phyloP scores from a whole-genome alignment of 1,140 invertebrate genomes.

The Drosophila pectinifera region DNA sequence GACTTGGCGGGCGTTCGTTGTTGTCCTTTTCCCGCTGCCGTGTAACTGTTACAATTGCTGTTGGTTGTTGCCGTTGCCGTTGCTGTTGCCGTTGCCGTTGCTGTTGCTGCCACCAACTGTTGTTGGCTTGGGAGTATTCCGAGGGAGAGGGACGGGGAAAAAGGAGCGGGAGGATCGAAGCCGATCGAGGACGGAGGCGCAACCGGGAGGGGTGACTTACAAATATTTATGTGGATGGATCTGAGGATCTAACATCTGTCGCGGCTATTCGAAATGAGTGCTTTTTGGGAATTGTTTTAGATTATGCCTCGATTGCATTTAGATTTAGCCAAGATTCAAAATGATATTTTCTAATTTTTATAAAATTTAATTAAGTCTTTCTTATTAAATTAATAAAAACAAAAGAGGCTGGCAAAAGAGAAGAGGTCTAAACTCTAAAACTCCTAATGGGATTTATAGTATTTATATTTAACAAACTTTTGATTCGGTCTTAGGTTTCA shows the following conservation, averaged over 20 bases:
- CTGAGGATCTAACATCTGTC: constrained; percentile 35
- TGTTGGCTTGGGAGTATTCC: constrained; percentile 24
- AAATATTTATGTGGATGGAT: constrained; percentile 48
- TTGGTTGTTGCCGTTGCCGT: constrained; percentile 30
- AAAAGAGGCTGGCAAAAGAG: no score
- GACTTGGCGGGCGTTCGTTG: constrained; percentile 73
- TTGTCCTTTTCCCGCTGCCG: constrained; percentile 52
- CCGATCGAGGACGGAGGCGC: constrained; percentile 7
- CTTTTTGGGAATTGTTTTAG: constrained; percentile 1
- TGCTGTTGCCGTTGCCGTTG: constrained; percentile 37
- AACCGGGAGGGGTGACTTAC: constrained; percentile 36
- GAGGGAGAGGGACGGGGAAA: constrained; percentile 2
- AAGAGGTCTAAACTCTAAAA: neutral
- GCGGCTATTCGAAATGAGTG: neutral
- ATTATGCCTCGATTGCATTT: constrained; percentile 18
- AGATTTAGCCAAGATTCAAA: constrained; percentile 19
- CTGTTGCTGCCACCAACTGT: constrained; percentile 51
- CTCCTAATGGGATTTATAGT: no score
- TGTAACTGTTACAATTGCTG: constrained; percentile 71
- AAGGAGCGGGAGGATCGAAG: neutral
- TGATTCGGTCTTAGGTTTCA: no score
- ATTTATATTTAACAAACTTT: no score
- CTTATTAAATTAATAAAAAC: neutral
- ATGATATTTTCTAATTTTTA: neutral
- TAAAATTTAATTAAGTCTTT: neutral